Percentiles rank a stretch among this genome's conserved stretches.
phyloP scores from a whole-genome alignment of 64 coral and sea anemone genomes.

The Trachythela sp. region DNA sequence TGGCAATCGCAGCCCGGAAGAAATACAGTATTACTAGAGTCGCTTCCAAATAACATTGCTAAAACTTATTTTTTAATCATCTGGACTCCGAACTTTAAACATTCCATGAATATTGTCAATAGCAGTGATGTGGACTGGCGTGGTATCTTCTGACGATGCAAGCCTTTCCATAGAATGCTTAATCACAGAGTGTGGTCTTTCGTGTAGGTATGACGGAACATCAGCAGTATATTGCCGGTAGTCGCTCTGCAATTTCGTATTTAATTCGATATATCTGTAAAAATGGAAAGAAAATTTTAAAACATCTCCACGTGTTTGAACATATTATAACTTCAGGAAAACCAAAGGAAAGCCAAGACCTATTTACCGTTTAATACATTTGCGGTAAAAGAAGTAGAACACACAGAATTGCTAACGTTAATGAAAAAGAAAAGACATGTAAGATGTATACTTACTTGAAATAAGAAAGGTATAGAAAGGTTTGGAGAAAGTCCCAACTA shows the following conservation, averaged over 20 bases:
- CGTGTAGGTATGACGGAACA: too few relatives aligned
- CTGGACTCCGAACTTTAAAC: neutral
- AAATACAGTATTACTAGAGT: too few relatives aligned
- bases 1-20: neutral
- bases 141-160: neutral
- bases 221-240: too few relatives aligned
- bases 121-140: neutral
- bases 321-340: neutral
- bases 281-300: too few relatives aligned
- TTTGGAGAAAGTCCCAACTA: conserved; percentile 38
- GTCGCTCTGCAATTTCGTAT: too few relatives aligned
- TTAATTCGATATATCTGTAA: too few relatives aligned
- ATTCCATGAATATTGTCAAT: neutral
- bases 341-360: too few relatives aligned
- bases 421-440: neutral
- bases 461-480: conserved; percentile 41
- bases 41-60: neutral
- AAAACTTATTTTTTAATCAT: neutral
- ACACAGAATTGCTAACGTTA: neutral
- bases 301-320: neutral
- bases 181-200: neutral
- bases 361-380: too few relatives aligned
- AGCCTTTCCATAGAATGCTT: neutral
- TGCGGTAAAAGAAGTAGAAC: too few relatives aligned
- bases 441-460: conserved; percentile 32